Conservation (phyloP, 2,888 invertebrate genomes). For the Trissoscelio sp. region DNA sequence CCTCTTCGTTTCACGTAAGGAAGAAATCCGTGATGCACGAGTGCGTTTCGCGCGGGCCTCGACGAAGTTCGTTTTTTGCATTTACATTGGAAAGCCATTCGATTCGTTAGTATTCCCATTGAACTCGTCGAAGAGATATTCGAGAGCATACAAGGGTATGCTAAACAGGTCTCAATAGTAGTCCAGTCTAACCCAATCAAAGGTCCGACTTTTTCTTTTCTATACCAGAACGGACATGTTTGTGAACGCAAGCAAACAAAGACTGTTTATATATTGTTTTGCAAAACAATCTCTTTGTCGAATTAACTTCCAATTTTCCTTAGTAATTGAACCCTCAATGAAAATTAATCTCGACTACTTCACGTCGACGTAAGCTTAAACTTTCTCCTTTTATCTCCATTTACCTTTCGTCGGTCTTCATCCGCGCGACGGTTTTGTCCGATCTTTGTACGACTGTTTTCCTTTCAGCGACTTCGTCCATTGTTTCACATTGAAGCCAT, state of each 20-base stretch:
- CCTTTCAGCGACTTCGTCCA: slow-evolving; percentile 42
- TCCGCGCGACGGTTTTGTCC: slow-evolving; percentile 46
- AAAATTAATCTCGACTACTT: slow-evolving; percentile 42
- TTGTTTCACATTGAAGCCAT: slow-evolving; percentile 51
- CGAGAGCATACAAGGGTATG: background rate
- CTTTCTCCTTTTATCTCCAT: slow-evolving; percentile 41
- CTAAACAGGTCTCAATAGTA: slow-evolving; percentile 18
- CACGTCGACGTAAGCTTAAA: slow-evolving; percentile 12
- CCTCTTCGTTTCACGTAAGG: slow-evolving; percentile 2
- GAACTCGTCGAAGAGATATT: slow-evolving; percentile 7
- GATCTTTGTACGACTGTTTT: slow-evolving; percentile 61
- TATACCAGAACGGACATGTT: background rate
- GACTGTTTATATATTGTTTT: slow-evolving; percentile 37
- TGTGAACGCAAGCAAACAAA: slow-evolving; percentile 19
- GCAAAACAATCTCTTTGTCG: slow-evolving; percentile 34
- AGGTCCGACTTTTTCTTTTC: background rate
- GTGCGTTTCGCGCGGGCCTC: slow-evolving; percentile 8
- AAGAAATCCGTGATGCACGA: slow-evolving; percentile 22
- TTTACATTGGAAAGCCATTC: slow-evolving; percentile 50
- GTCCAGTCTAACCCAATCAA: slow-evolving; percentile 20
- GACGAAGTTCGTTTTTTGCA: slow-evolving; percentile 42
- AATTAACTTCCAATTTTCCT: slow-evolving; percentile 49
- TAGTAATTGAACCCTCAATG: slow-evolving; percentile 45
- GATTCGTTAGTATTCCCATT: slow-evolving; percentile 56
- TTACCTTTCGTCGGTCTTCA: slow-evolving; percentile 40